Evolutionary conservation across 2,888 invertebrate genomes (phyloP).

Genomic region (Thera obeliscata): DNA sequence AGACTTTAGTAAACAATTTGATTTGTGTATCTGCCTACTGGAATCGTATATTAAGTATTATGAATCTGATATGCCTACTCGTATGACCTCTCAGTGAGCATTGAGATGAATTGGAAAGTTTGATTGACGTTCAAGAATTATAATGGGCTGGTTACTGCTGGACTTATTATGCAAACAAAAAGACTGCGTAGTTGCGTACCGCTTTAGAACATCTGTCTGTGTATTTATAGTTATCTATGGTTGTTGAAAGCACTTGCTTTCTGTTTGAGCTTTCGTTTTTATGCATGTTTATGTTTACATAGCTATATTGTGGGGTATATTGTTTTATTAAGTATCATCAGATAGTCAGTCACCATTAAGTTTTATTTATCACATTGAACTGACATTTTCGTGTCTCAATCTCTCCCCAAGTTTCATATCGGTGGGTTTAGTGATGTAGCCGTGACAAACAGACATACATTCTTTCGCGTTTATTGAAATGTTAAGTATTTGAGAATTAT

Average conservation of each 20-base stretch:
- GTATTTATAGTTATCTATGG: conserved; percentile 10
- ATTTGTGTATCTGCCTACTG: not conserved
- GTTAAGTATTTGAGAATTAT: no score
- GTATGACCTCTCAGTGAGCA: conserved; percentile 21
- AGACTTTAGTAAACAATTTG: not conserved
- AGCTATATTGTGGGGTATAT: conserved; percentile 1
- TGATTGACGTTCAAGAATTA: conserved; percentile 38
- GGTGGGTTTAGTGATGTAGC: no score
- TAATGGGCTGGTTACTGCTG: conserved; percentile 31
- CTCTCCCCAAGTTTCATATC: no score
- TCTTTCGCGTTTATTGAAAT: no score
- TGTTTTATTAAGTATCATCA: conserved; percentile 17
- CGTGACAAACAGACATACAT: no score
- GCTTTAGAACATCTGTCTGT: conserved; percentile 11
- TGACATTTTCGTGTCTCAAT: no score
- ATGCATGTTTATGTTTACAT: conserved; percentile 19
- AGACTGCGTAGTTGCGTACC: conserved; percentile 14
- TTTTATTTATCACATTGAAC: no score
- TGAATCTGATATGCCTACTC: no score
- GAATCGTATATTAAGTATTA: no score
- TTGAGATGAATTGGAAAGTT: conserved; percentile 44
- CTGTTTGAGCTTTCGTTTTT: conserved; percentile 35
- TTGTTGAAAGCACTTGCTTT: conserved; percentile 33
- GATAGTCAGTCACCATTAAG: not conserved
- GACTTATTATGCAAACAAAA: conserved; percentile 39